A percentile compares a stretch with the other conserved stretches of the same genome.
These are phyloP conservation scores for Drosophila sulfurigaster DNA, from an alignment of 1,140 invertebrate genomes.

Conservation along the genomic window DNA sequence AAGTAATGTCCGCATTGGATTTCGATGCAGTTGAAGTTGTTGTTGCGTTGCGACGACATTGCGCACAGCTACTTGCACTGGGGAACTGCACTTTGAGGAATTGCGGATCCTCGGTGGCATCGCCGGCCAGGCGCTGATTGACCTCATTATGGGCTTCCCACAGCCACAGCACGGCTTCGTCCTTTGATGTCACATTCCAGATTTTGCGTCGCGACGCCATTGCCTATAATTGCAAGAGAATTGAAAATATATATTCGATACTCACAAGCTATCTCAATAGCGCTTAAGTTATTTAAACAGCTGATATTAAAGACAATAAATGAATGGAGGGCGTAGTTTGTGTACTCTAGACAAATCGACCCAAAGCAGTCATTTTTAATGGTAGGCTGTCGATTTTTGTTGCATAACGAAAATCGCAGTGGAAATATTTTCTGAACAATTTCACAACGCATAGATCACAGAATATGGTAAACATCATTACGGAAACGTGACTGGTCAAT, in stretches of 20 bases:
- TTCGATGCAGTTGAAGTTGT: conserved; percentile 12
- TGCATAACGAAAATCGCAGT: conserved; percentile 20
- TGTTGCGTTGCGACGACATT: conserved; percentile 87
- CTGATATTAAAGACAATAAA: conserved; percentile 29
- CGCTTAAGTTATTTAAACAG: conserved; percentile 43
- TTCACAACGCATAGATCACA: not conserved
- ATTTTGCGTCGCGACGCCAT: conserved; percentile 91
- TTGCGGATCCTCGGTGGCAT: conserved; percentile 95
- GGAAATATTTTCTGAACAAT: not conserved
- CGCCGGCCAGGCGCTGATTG: conserved; percentile 94
- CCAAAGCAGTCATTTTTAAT: not conserved
- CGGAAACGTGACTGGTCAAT: conserved; percentile 25
- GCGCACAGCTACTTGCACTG: conserved; percentile 88
- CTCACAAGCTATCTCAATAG: conserved; percentile 16
- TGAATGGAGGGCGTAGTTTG: not conserved
- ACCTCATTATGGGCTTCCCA: conserved; percentile 98
- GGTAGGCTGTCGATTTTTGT: not conserved
- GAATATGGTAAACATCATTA: not conserved
- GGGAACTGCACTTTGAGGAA: conserved; percentile 97
- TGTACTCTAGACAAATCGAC: not conserved
- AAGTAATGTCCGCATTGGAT: conserved; percentile 85
- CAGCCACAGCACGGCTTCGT: conserved; percentile 95
- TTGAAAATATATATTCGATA: conserved; percentile 1
- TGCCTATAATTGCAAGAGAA: conserved; percentile 62
- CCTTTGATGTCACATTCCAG: conserved; percentile 88